These are phyloP conservation scores for Columba janthina DNA, from an alignment of 2,113 vertebrate species.

Conservation along the genomic window DNA sequence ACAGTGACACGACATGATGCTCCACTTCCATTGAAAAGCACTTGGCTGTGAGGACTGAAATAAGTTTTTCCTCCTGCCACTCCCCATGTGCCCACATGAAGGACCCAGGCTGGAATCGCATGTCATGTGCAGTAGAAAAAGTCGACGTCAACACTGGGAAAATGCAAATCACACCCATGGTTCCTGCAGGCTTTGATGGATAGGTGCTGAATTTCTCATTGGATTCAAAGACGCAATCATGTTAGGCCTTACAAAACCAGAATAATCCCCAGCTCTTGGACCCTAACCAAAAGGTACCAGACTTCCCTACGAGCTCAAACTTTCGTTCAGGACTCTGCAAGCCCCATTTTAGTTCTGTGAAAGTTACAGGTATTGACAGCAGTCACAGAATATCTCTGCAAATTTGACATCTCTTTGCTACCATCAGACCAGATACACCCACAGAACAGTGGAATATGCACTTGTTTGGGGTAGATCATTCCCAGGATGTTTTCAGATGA, in stretches of 20 bases:
- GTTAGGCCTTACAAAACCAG: background rate
- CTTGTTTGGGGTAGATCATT: rapidly evolving
- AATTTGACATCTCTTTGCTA: background rate
- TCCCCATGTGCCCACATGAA: background rate
- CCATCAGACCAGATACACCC: background rate
- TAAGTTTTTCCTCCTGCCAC: background rate
- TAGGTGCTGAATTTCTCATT: background rate
- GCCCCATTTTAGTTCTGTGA: background rate
- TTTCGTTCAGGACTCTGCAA: background rate
- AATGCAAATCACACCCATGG: background rate
- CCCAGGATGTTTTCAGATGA: background rate
- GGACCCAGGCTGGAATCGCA: background rate
- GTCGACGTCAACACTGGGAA: background rate
- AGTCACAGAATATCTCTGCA: background rate
- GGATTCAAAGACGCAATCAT: background rate
- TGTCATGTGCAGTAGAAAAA: background rate
- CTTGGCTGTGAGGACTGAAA: background rate
- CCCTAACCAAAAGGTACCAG: background rate
- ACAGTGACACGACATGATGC: rapidly evolving
- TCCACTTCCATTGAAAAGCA: slow-evolving; percentile 7
- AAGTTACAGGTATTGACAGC: background rate
- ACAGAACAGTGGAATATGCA: background rate
- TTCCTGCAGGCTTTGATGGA: background rate
- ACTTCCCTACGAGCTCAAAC: rapidly evolving
- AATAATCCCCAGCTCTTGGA: background rate